Evolutionary conservation across 2,113 vertebrate genomes (phyloP).

Genomic region (Tichodroma muraria): DNA sequence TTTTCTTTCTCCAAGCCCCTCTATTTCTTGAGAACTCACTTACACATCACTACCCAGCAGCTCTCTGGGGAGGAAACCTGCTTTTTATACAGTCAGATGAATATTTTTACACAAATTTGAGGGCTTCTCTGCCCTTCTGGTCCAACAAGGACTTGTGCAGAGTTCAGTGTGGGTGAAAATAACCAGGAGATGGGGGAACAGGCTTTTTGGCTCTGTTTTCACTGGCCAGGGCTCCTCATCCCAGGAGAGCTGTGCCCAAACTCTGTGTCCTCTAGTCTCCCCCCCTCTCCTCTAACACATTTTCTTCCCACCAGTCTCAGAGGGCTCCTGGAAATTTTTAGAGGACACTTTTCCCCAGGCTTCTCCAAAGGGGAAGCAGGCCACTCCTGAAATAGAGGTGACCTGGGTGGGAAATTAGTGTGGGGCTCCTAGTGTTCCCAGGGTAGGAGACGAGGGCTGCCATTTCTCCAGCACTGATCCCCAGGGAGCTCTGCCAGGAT

Average conservation of each 20-base stretch:
- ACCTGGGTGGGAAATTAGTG: not conserved
- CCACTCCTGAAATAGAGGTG: not conserved
- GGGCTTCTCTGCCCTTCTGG: not conserved
- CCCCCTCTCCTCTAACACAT: not conserved
- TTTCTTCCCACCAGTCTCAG: not conserved
- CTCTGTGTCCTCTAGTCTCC: not conserved
- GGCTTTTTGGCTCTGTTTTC: not conserved
- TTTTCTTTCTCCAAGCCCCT: not conserved
- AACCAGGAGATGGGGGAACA: not conserved
- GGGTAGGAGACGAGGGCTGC: not conserved
- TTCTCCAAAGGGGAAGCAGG: not conserved
- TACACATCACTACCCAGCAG: not conserved
- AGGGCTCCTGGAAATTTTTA: not conserved
- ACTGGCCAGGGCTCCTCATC: not conserved
- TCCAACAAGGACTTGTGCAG: not conserved
- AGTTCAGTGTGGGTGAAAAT: not conserved
- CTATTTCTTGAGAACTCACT: not conserved
- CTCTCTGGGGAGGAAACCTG: not conserved
- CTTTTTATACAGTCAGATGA: not conserved
- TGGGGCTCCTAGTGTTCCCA: not conserved
- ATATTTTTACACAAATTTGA: not conserved
- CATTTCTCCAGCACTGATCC: not conserved
- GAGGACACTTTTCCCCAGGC: not conserved
- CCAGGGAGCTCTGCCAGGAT: not conserved
- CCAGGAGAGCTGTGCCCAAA: not conserved